Evolutionary conservation across 2,113 vertebrate genomes (phyloP).

Genomic region (Passer domesticus): DNA sequence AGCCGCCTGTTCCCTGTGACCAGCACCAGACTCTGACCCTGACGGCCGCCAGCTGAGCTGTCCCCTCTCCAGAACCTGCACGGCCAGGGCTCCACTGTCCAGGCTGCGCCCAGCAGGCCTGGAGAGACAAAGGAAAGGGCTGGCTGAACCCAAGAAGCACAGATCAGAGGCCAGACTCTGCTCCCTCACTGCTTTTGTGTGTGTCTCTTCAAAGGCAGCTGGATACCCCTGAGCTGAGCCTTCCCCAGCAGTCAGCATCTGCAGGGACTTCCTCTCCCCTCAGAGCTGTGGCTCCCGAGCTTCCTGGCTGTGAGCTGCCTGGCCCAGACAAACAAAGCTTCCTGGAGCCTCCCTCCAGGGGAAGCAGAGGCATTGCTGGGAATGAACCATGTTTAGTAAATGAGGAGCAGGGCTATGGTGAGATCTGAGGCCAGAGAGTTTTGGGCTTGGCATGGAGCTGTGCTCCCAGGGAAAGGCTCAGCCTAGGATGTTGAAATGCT

Average conservation of each 20-base stretch:
- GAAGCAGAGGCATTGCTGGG: not conserved
- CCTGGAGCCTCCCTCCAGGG: not conserved
- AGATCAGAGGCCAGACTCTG: not conserved
- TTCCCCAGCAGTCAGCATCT: not conserved
- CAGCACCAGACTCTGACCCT: not conserved
- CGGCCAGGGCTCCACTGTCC: accelerated
- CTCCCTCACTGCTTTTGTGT: not conserved
- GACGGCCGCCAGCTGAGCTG: not conserved
- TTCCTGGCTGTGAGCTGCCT: not conserved
- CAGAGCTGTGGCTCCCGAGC: not conserved
- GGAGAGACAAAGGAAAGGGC: not conserved
- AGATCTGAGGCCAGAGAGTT: not conserved
- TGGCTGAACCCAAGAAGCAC: not conserved
- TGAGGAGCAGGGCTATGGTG: not conserved
- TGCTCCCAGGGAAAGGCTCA: not conserved
- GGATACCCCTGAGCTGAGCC: accelerated
- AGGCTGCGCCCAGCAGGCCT: not conserved
- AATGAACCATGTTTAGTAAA: not conserved
- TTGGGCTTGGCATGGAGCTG: not conserved
- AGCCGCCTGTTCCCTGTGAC: not conserved
- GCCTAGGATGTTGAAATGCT: not conserved
- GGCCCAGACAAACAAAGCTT: not conserved
- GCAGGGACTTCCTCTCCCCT: not conserved
- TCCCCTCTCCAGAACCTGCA: not conserved
- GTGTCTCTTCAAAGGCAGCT: not conserved